Evolutionary conservation across 2,888 invertebrate genomes (phyloP).

Genomic region (Diogma glabrata): DNA sequence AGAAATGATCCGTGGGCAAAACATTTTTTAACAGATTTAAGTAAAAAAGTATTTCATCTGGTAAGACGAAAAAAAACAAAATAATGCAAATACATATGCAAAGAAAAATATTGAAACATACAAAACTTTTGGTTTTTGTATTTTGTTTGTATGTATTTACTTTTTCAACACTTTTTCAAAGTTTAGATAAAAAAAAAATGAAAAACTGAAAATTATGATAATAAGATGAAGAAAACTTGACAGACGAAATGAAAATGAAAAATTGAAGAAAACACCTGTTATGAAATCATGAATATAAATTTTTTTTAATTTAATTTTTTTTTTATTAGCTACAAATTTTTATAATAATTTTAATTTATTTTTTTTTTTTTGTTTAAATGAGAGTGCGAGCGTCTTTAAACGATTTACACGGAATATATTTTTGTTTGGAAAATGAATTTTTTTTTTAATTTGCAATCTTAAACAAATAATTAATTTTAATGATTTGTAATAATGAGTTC

Average conservation of each 20-base stretch:
- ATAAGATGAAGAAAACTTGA: slow-evolving; percentile 1
- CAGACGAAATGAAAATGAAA: no score
- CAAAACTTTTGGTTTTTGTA: no score
- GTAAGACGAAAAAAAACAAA: slow-evolving; percentile 41
- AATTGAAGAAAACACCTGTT: slow-evolving; percentile 8
- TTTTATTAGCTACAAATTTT: no score
- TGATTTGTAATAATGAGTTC: no score
- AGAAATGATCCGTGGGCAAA: slow-evolving; percentile 65
- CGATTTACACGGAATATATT: slow-evolving; percentile 2
- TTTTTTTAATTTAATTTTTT: neutral
- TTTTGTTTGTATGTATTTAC: no score
- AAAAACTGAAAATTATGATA: neutral
- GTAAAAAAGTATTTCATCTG: slow-evolving; percentile 61
- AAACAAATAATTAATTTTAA: no score
- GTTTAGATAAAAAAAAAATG: neutral
- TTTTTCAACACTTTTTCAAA: no score
- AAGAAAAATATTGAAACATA: no score
- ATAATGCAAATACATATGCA: neutral
- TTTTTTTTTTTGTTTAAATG: neutral
- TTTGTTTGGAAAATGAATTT: no score
- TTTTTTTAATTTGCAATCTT: no score
- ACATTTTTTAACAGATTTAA: slow-evolving; percentile 67
- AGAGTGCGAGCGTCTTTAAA: slow-evolving; percentile 7
- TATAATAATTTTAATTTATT: neutral
- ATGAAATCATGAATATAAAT: no score